Conservation (phyloP, 2,797 vertebrate species). For the Cryptoprocta ferox region DNA sequence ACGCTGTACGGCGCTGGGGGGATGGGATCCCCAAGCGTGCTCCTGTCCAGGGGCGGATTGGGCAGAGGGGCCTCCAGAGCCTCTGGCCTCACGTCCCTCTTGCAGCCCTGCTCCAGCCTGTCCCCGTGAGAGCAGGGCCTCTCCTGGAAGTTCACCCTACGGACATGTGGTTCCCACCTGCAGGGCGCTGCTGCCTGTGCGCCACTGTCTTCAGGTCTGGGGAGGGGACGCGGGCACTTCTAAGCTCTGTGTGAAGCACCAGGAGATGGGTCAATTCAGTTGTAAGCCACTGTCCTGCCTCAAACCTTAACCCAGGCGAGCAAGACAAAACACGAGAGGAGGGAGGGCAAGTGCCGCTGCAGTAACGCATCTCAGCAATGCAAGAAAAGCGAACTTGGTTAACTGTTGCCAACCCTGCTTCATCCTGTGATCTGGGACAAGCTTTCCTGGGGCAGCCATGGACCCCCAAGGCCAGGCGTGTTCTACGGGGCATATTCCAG, state of each 20-base stretch:
- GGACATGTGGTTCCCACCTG: neutral
- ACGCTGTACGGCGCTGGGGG: fast-evolving
- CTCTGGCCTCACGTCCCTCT: neutral
- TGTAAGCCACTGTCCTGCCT: neutral
- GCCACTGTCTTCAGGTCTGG: neutral
- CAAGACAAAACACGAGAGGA: neutral
- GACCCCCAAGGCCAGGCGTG: neutral
- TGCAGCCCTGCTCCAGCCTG: neutral
- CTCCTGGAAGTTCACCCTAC: neutral
- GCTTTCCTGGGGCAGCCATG: neutral
- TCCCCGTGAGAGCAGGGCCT: fast-evolving
- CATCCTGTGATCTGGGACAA: neutral
- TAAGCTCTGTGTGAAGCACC: neutral
- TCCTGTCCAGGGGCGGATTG: neutral
- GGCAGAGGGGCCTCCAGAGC: neutral
- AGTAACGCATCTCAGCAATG: neutral
- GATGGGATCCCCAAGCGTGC: fast-evolving
- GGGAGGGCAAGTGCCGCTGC: neutral
- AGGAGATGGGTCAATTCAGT: neutral
- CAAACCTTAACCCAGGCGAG: neutral
- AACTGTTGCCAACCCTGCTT: neutral
- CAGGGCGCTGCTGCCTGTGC: neutral
- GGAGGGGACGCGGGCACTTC: neutral
- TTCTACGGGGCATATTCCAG: fast-evolving
- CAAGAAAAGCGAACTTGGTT: no score